A percentile compares a stretch with the other conserved stretches of the same genome.
phyloP scores from a whole-genome alignment of 1,140 invertebrate species.

The Hyposmocoma kahamanoa region DNA sequence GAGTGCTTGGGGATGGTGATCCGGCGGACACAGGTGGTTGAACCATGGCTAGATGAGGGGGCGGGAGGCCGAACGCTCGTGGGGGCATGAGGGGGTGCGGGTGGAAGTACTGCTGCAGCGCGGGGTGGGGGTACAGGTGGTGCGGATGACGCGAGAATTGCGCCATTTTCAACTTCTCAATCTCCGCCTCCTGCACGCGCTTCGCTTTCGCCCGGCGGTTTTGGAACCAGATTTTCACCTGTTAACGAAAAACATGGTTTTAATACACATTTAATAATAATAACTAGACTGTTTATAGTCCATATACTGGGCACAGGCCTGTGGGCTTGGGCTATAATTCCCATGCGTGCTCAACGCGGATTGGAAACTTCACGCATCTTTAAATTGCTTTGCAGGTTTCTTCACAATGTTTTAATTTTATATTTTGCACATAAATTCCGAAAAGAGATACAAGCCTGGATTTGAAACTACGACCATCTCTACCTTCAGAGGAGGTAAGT shows the following conservation, averaged over 20 bases:
- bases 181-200: slow-evolving; percentile 94
- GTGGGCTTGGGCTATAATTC: too few species aligned
- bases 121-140: slow-evolving; percentile 64
- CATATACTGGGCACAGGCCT: too few species aligned
- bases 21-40: slow-evolving; percentile 44
- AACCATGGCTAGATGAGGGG: slow-evolving; percentile 56
- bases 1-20: slow-evolving; percentile 49
- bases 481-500: too few species aligned
- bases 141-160: slow-evolving; percentile 69
- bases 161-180: slow-evolving; percentile 90
- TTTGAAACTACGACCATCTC: too few species aligned
- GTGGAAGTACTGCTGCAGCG: slow-evolving; percentile 65
- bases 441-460: too few species aligned
- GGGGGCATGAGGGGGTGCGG: slow-evolving; percentile 61
- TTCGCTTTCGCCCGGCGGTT: slow-evolving; percentile 96
- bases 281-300: too few species aligned
- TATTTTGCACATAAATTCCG: too few species aligned
- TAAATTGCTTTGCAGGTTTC: too few species aligned
- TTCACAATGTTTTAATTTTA: too few species aligned
- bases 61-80: slow-evolving; percentile 47
- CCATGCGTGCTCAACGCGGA: too few species aligned
- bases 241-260: slow-evolving; percentile 55
- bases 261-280: too few species aligned
- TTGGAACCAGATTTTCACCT: slow-evolving; percentile 99
- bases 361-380: too few species aligned